Evolutionary conservation across 2,113 vertebrate genomes (phyloP).

Genomic region (Clarias gariepinus): DNA sequence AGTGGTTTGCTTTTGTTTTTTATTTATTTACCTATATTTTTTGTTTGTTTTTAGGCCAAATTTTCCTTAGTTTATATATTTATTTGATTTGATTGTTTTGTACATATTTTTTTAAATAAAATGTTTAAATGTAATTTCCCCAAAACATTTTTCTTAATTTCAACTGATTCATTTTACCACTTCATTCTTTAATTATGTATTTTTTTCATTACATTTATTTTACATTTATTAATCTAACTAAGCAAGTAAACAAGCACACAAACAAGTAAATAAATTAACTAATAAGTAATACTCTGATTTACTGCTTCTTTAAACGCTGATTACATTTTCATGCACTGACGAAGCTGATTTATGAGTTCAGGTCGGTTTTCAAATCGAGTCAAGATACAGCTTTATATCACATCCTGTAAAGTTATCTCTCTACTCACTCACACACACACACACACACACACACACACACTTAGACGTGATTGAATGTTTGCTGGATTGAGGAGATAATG

Average conservation of each 20-base stretch:
- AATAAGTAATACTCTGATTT: neutral
- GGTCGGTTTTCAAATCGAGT: neutral
- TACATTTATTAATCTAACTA: too few relatives aligned
- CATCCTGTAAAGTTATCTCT: neutral
- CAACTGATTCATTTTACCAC: too few relatives aligned
- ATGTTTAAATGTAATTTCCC: neutral
- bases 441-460: neutral
- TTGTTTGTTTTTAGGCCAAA: too few relatives aligned
- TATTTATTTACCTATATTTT: too few relatives aligned
- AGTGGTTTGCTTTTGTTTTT: too few relatives aligned
- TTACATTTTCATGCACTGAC: neutral
- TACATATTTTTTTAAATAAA: too few relatives aligned
- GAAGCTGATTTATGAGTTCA: neutral
- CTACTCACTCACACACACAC: neutral
- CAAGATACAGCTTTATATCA: neutral
- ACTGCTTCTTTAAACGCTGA: neutral
- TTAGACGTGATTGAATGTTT: neutral
- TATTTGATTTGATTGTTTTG: too few relatives aligned
- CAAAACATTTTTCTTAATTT: neutral
- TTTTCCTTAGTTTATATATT: too few relatives aligned
- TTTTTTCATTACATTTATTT: too few relatives aligned
- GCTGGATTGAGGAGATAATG: constrained; percentile 19
- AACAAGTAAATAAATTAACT: neutral
- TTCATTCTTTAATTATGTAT: too few relatives aligned
- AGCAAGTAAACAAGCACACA: too few relatives aligned